Percentiles rank a stretch among this genome's conserved stretches.
Evolutionary conservation across 2,113 vertebrate species (phyloP).

Genomic region (Agapornis roseicollis): DNA sequence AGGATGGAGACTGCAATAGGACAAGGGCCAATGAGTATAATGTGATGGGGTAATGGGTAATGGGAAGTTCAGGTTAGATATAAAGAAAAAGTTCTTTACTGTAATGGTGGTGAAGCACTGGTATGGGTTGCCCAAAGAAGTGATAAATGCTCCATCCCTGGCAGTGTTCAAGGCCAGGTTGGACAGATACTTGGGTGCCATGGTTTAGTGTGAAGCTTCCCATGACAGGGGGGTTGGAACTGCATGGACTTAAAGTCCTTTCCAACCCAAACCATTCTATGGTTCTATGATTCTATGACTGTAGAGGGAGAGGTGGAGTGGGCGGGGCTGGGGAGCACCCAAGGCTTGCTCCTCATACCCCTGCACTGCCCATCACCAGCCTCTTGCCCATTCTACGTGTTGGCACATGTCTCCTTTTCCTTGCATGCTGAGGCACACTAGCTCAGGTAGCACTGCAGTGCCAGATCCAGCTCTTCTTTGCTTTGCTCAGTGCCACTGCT

Average conservation of each 20-base stretch:
- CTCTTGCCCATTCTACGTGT: rapidly evolving
- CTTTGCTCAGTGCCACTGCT: not conserved
- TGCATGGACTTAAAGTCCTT: not conserved
- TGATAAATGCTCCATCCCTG: not conserved
- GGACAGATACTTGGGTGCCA: not conserved
- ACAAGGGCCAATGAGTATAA: not conserved
- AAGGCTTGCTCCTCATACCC: not conserved
- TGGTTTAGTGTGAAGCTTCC: not conserved
- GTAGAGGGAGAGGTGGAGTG: not conserved
- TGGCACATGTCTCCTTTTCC: not conserved
- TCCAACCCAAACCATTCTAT: not conserved
- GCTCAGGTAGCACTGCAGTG: not conserved
- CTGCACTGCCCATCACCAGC: not conserved
- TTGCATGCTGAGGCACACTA: rapidly evolving
- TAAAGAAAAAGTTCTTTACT: not conserved
- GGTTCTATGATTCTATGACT: not conserved
- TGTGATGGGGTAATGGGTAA: not conserved
- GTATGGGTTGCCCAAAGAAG: not conserved
- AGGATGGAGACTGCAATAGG: rapidly evolving
- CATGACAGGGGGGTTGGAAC: too few relatives aligned
- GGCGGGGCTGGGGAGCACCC: not conserved
- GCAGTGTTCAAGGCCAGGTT: not conserved
- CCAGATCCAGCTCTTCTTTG: not conserved
- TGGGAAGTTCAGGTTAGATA: not conserved
- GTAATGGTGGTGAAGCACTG: not conserved